A percentile compares a stretch with the other conserved stretches of the same genome.
Conservation (phyloP, 2,797 vertebrate species). For the Pseudocheirus occidentalis region DNA sequence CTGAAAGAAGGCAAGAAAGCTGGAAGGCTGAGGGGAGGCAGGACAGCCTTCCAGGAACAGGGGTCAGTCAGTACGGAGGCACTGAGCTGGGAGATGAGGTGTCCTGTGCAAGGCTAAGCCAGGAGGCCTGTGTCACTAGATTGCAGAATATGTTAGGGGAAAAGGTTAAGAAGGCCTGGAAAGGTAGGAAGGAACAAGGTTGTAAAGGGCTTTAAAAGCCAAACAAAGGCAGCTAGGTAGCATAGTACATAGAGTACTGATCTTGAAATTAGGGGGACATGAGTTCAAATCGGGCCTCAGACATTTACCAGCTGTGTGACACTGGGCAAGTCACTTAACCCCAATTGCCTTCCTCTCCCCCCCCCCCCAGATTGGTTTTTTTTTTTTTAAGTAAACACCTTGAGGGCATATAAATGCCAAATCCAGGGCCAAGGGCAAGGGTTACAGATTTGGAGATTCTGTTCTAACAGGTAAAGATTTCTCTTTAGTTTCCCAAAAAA, state of each 20-base stretch:
- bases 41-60: neutral
- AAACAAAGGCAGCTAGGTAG: too few species aligned
- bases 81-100: neutral
- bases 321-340: too few species aligned
- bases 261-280: too few species aligned
- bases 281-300: too few species aligned
- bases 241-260: too few species aligned
- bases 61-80: neutral
- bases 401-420: neutral
- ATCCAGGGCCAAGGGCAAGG: neutral
- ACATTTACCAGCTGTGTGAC: too few species aligned
- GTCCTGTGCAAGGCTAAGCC: neutral
- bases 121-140: neutral
- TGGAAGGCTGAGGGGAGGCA: neutral
- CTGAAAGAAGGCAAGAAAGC: neutral
- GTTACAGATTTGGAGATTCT: neutral
- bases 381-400: too few species aligned
- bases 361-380: too few species aligned
- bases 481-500: too few species aligned
- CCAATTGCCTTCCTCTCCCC: too few species aligned
- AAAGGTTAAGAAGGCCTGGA: neutral
- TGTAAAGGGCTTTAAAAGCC: neutral
- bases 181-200: neutral
- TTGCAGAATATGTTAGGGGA: neutral
- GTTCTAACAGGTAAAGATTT: neutral